Evolutionary conservation across 2,113 vertebrate species (phyloP).

Genomic region (Perccottus glenii): DNA sequence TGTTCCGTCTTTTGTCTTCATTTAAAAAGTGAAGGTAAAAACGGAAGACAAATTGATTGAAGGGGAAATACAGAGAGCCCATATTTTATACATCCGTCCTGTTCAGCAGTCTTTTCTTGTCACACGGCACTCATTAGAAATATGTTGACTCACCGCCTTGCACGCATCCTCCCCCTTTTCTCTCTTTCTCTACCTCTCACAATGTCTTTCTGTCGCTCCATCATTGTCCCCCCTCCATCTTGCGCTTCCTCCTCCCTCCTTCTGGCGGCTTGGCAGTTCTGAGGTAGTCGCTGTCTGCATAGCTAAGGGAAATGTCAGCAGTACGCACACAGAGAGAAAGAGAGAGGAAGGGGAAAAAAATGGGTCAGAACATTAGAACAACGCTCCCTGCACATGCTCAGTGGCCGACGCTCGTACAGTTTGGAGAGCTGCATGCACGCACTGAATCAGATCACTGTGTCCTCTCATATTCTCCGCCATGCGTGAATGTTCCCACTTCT

Average conservation of each 20-base stretch:
- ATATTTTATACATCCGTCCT: constrained; percentile 46
- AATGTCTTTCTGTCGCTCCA: constrained; percentile 45
- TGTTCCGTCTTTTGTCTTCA: constrained; percentile 51
- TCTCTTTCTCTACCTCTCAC: constrained; percentile 11
- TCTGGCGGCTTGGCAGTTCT: constrained; percentile 74
- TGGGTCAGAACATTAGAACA: constrained; percentile 73
- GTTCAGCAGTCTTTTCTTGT: constrained; percentile 40
- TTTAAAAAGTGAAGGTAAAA: constrained; percentile 19
- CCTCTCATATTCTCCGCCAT: constrained; percentile 56
- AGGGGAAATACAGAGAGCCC: constrained; percentile 24
- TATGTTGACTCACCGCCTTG: constrained; percentile 72
- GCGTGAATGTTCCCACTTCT: constrained; percentile 69
- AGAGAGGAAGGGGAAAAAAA: constrained; percentile 38
- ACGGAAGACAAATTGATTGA: constrained; percentile 44
- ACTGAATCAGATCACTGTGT: constrained; percentile 68
- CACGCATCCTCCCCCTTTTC: constrained; percentile 18
- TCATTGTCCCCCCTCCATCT: constrained; percentile 36
- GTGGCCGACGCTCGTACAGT: constrained; percentile 39
- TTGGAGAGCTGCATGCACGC: constrained; percentile 30
- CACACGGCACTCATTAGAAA: constrained; percentile 69
- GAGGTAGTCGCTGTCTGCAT: constrained; percentile 74
- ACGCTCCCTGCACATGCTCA: constrained; percentile 69
- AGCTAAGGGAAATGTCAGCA: constrained; percentile 79
- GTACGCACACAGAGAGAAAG: constrained; percentile 27
- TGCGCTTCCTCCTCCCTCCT: constrained; percentile 44